Percentiles rank a stretch among this genome's conserved stretches.
These are phyloP conservation scores for Enteromius trimaculatus DNA, from an alignment of 2,797 vertebrate genomes.

Conservation along the genomic window DNA sequence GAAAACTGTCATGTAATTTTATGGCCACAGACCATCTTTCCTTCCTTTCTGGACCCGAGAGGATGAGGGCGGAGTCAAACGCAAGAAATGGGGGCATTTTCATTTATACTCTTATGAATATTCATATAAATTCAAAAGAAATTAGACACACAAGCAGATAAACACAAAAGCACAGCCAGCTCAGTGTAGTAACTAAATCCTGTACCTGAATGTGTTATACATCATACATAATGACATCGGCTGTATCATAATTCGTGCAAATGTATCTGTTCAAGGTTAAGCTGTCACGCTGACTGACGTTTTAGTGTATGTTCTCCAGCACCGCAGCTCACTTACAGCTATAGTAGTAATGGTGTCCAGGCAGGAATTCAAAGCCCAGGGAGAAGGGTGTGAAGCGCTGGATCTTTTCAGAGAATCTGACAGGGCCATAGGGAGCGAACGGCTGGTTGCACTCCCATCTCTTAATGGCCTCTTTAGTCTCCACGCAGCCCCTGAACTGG, in stretches of 20 bases:
- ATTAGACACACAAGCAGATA: slow-evolving; percentile 27
- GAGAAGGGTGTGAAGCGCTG: slow-evolving; percentile 94
- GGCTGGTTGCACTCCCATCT: slow-evolving; percentile 92
- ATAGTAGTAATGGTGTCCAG: slow-evolving; percentile 91
- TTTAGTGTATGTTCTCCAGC: not conserved
- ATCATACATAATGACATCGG: not conserved
- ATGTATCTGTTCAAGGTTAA: not conserved
- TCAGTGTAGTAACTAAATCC: not conserved
- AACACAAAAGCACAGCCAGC: slow-evolving; percentile 7
- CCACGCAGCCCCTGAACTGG: slow-evolving; percentile 83
- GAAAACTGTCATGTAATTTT: slow-evolving; percentile 59
- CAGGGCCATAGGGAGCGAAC: slow-evolving; percentile 78
- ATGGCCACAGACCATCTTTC: slow-evolving; percentile 59
- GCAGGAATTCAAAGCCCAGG: slow-evolving; percentile 89
- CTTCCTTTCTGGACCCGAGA: slow-evolving; percentile 53
- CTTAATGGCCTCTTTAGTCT: slow-evolving; percentile 81
- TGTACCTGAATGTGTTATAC: not conserved
- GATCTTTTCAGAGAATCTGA: slow-evolving; percentile 94
- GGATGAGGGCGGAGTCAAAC: slow-evolving; percentile 12
- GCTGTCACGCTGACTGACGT: not conserved
- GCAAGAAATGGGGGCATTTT: slow-evolving; percentile 30
- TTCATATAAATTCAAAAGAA: not conserved
- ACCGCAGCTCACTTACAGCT: slow-evolving; percentile 78
- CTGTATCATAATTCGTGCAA: not conserved
- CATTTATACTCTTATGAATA: not conserved